phyloP scores from a whole-genome alignment of 2,797 vertebrate species.

The Bradypus variegatus region DNA sequence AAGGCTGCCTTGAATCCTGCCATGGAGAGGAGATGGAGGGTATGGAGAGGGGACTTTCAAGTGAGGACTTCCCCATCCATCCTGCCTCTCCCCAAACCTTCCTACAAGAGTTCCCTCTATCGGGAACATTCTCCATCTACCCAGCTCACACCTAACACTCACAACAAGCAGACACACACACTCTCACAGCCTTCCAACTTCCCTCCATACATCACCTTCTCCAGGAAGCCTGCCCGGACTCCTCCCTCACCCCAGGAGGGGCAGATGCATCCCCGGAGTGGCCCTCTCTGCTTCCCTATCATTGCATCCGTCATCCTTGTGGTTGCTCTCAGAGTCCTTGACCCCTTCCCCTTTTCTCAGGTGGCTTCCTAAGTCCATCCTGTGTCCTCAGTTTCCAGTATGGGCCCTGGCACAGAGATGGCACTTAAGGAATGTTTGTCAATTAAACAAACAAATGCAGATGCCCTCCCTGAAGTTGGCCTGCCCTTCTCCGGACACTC shows the following conservation, averaged over 20 bases:
- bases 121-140: not conserved
- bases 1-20: not conserved
- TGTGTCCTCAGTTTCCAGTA: not conserved
- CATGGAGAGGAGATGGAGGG: not conserved
- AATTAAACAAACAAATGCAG: not conserved
- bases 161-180: rapidly evolving
- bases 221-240: not conserved
- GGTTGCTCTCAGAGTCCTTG: not conserved
- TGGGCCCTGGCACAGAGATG: not conserved
- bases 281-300: not conserved
- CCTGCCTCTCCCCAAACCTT: not conserved
- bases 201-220: not conserved
- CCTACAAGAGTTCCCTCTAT: not conserved
- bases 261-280: rapidly evolving
- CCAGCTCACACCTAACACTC: not conserved
- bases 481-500: not conserved
- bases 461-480: not conserved
- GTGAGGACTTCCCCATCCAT: not conserved
- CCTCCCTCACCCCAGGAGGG: not conserved
- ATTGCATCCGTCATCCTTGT: rapidly evolving
- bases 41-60: not conserved
- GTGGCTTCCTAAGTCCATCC: not conserved
- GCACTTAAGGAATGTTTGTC: not conserved
- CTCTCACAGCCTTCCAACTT: not conserved
- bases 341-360: not conserved